Percentiles rank a stretch among this genome's conserved stretches.
Evolutionary conservation across 1,140 invertebrate genomes (phyloP).

Genomic region (Drosophila orena): DNA sequence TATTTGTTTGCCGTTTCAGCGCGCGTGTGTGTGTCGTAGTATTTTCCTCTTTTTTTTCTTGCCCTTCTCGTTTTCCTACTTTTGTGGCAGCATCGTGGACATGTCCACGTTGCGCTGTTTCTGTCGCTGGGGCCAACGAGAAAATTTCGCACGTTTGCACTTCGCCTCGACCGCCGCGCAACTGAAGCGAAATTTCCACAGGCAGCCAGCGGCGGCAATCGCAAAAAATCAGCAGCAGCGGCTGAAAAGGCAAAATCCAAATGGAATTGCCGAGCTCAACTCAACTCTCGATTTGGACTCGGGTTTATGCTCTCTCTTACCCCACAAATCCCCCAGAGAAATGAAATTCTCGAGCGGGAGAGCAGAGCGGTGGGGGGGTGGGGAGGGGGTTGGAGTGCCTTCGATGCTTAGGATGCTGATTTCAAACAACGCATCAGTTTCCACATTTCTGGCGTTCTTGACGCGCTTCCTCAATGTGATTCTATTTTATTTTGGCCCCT

Average conservation of each 20-base stretch:
- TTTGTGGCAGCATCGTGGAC: constrained; percentile 63
- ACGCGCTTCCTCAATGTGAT: constrained; percentile 61
- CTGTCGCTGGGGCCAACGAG: constrained; percentile 46
- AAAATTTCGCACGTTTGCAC: constrained; percentile 72
- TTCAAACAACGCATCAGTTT: constrained; percentile 21
- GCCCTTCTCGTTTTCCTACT: constrained; percentile 27
- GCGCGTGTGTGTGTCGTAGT: constrained; percentile 20
- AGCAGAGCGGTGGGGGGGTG: background rate
- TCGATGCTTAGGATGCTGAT: constrained; percentile 8
- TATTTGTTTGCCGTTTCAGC: constrained; percentile 33
- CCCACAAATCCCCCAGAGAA: background rate
- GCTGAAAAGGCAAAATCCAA: constrained; percentile 27
- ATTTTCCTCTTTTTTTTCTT: constrained; percentile 14
- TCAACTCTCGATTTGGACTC: constrained; percentile 30
- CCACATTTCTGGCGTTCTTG: constrained; percentile 26
- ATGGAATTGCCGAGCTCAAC: constrained; percentile 43
- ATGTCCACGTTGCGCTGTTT: constrained; percentile 54
- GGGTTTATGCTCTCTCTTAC: constrained; percentile 14
- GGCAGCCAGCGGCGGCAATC: constrained; percentile 40
- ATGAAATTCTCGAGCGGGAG: background rate
- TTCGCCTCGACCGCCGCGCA: constrained; percentile 70
- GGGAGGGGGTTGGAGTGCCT: constrained; percentile 16
- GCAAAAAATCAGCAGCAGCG: constrained; percentile 38
- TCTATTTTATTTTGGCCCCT: constrained; percentile 33
- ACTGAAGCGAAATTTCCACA: constrained; percentile 55